Percentiles rank a stretch among this genome's conserved stretches.
These are phyloP conservation scores for Enteromius anoplus DNA, from an alignment of 2,797 vertebrate genomes.

Conservation along the genomic window DNA sequence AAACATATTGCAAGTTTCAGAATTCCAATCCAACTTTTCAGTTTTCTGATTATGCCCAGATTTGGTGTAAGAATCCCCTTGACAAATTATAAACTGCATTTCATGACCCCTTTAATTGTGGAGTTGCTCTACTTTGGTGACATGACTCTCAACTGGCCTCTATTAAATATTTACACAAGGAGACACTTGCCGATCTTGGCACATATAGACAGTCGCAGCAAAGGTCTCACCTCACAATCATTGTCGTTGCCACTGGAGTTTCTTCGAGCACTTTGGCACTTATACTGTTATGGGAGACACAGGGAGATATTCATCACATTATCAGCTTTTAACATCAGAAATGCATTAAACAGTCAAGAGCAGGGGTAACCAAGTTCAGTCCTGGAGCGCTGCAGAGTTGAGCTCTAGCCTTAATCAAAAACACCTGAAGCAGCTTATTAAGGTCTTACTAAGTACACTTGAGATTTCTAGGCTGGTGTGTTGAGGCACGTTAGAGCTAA, in stretches of 20 bases:
- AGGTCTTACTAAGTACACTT: too few species aligned
- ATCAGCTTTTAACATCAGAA: neutral
- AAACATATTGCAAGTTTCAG: too few species aligned
- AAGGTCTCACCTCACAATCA: slow-evolving; percentile 85
- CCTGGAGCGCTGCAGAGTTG: neutral
- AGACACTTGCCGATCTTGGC: neutral
- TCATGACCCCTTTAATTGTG: neutral
- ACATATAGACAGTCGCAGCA: neutral
- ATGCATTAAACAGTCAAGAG: neutral
- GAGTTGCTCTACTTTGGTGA: neutral
- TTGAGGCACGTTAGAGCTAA: too few species aligned
- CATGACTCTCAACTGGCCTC: neutral
- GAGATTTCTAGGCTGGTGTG: too few species aligned
- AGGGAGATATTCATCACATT: neutral
- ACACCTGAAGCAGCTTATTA: too few species aligned
- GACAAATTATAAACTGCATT: neutral
- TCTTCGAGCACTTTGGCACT: slow-evolving; percentile 87
- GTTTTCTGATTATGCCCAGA: too few species aligned
- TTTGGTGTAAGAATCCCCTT: too few species aligned
- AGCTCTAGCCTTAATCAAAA: too few species aligned
- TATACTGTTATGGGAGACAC: slow-evolving; percentile 80
- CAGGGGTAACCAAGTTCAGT: neutral
- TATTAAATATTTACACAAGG: neutral
- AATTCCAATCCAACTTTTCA: too few species aligned
- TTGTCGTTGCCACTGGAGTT: slow-evolving; percentile 86